Evolutionary conservation across 1,140 invertebrate species (phyloP).

Genomic region (Penaeus chinensis): DNA sequence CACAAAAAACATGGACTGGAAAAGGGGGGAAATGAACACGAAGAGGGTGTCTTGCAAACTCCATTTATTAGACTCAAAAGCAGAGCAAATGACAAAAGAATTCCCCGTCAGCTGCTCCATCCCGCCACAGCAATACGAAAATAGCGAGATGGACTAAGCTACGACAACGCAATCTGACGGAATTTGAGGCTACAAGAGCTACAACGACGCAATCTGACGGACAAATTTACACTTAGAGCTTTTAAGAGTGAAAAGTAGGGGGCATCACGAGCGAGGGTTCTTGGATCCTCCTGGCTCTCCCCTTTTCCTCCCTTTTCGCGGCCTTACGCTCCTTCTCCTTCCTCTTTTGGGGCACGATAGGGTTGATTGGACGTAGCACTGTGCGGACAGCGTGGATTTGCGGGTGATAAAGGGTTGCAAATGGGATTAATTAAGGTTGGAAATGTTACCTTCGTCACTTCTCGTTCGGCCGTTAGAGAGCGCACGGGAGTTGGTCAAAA

Average conservation of each 20-base stretch:
- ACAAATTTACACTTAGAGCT: constrained; percentile 52
- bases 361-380: neutral
- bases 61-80: too few relatives aligned
- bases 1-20: too few relatives aligned
- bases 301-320: neutral
- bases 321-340: neutral
- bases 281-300: constrained; percentile 16
- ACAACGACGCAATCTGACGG: constrained; percentile 60
- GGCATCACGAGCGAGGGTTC: constrained; percentile 48
- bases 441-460: constrained; percentile 36
- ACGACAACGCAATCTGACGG: neutral
- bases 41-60: neutral
- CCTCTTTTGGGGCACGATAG: neutral
- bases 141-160: neutral
- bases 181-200: neutral
- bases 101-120: too few relatives aligned
- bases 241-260: constrained; percentile 54
- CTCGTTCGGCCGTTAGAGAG: constrained; percentile 31
- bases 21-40: neutral
- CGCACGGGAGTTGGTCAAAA: constrained; percentile 6
- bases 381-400: too few relatives aligned
- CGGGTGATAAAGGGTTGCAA: neutral
- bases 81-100: too few relatives aligned
- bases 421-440: neutral
- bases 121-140: neutral